Conservation (phyloP, 2,113 vertebrate genomes). For the Andinoacara biseriatus region DNA sequence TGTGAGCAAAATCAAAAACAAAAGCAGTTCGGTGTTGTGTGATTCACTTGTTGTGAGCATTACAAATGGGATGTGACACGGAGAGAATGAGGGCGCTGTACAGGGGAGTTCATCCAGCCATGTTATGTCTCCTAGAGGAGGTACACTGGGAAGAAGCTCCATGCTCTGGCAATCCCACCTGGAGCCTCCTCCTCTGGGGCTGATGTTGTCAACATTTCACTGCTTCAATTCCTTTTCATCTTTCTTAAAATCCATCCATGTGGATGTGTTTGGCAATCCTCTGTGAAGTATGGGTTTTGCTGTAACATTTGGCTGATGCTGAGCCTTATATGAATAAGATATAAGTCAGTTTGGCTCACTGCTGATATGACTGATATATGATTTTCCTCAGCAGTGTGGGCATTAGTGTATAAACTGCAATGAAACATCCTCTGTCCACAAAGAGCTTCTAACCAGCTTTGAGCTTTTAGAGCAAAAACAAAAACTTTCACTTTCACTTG, state of each 20-base stretch:
- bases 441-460: background rate
- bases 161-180: conserved; percentile 61
- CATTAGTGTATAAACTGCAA: conserved; percentile 8
- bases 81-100: conserved; percentile 40
- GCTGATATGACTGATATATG: conserved; percentile 1
- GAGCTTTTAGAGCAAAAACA: background rate
- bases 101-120: conserved; percentile 45
- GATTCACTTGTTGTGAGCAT: conserved; percentile 9
- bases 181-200: conserved; percentile 41
- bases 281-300: background rate
- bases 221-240: conserved; percentile 22
- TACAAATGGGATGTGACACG: conserved; percentile 59
- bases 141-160: conserved; percentile 40
- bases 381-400: conserved; percentile 12
- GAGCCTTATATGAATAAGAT: conserved; percentile 15
- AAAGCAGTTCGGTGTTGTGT: background rate
- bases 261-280: background rate
- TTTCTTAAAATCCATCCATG: conserved; percentile 23
- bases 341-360: background rate
- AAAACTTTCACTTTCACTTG: too few relatives aligned
- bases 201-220: conserved; percentile 19
- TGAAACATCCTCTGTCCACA: background rate
- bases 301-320: background rate
- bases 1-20: conserved; percentile 13
- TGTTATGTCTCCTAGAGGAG: conserved; percentile 55